Percentiles rank a stretch among this genome's conserved stretches.
phyloP scores from a whole-genome alignment of 2,888 invertebrate species.

The Hedya salicella region DNA sequence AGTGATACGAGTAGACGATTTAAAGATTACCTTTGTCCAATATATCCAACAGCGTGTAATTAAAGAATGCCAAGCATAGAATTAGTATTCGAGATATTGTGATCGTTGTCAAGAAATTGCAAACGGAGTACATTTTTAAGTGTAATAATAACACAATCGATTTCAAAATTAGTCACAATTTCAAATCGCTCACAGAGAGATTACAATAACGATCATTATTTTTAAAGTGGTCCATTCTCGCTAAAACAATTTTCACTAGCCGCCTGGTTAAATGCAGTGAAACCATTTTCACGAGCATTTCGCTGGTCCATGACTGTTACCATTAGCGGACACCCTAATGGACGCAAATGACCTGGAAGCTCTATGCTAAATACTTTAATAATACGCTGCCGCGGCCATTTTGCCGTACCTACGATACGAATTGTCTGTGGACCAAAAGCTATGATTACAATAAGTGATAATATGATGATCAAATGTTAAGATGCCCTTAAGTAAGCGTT shows the following conservation, averaged over 20 bases:
- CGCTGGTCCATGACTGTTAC: slow-evolving; percentile 66
- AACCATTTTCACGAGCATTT: slow-evolving; percentile 67
- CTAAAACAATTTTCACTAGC: slow-evolving; percentile 50
- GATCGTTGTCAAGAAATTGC: no score
- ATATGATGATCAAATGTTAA: no score
- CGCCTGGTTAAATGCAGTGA: slow-evolving; percentile 63
- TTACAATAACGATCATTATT: slow-evolving; percentile 32
- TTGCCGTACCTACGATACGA: slow-evolving; percentile 3
- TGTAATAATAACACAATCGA: no score
- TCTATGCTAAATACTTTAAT: slow-evolving; percentile 55
- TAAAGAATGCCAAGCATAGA: no score
- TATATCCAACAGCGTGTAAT: no score
- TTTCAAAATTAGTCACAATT: slow-evolving; percentile 3
- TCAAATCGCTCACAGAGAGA: slow-evolving; percentile 15
- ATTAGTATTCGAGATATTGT: no score
- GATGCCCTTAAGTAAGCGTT: no score
- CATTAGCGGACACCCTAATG: slow-evolving; percentile 78
- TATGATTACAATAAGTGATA: not conserved
- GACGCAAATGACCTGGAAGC: slow-evolving; percentile 71
- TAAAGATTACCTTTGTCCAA: no score
- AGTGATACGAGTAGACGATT: no score
- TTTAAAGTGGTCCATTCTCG: slow-evolving; percentile 35
- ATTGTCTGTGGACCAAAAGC: not conserved
- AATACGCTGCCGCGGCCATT: slow-evolving; percentile 37
- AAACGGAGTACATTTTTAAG: no score